Evolutionary conservation across 2,888 invertebrate species (phyloP), one percentile per base, ranked within the genome.

Genomic region (Cancer borealis): DNA sequence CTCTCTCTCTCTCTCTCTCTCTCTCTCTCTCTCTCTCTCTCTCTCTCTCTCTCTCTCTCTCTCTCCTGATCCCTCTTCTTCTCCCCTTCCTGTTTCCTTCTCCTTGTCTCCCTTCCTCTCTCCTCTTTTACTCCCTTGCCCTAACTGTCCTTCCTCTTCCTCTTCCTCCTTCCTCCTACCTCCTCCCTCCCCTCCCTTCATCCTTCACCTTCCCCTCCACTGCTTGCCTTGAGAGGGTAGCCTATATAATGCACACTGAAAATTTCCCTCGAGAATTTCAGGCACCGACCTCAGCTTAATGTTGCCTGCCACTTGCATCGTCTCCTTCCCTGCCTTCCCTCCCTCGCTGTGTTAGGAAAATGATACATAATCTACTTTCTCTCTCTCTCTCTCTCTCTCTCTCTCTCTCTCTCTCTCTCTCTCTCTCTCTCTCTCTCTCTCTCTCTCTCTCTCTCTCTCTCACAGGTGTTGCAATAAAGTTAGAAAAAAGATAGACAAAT

Each of bases 271-370:
- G 79, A 30, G 79, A 26, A 3, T 30, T 30, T 79, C 30, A 79
- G 10, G 79, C 79, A 12, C 8, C 79, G 79, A 79, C 79, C 79
- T 79, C 79, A 30, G 79, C 30, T 79, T 79, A 79, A 79, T 79
- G 30, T 14, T 26, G 30, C 30, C 10, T 30, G 26, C 30, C 30
- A 79, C 30, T 30, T 10, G 79, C 79, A 30, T 6, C n/a, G n/a
- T 66, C 66, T n/a, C 66, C 66, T n/a, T n/a, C n/a, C 6, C 6
- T 14, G 2, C 54, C 54, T 54, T 39, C 39, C 39, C 39, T 39
- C 39, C 39, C 39, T 39, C 39, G 2, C 39, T 2, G 39, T 3
- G 79, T 30, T 3, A 66, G 79, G 79, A 30, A 79, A 79, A 79
- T 79, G 30, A 30, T 6, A 26, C 79, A 30, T 12, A 4, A 66